phyloP scores from a whole-genome alignment of 2,113 vertebrate species.

The Sebastes schlegelii region DNA sequence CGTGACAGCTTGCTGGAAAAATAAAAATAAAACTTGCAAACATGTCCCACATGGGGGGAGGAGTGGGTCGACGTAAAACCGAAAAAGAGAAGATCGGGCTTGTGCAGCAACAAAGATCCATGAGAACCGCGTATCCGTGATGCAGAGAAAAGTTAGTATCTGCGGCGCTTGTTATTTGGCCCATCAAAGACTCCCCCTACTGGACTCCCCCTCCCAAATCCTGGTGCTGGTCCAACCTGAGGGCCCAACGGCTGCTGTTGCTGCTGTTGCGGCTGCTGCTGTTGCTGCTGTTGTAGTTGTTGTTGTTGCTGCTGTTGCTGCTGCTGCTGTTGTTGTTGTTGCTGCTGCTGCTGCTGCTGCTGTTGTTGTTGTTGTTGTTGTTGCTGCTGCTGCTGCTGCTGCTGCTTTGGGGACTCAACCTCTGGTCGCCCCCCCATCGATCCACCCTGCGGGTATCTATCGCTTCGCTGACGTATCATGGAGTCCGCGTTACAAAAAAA shows the following conservation, averaged over 20 bases:
- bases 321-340: background rate
- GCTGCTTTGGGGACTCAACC: constrained; percentile 90
- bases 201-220: constrained; percentile 93
- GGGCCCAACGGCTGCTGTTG: constrained; percentile 75
- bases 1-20: background rate
- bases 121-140: background rate
- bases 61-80: background rate
- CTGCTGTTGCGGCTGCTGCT: constrained; percentile 47
- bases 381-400: constrained; percentile 19
- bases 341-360: constrained; percentile 42
- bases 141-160: constrained; percentile 84
- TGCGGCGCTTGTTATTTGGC: constrained; percentile 95
- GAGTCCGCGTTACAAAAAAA: background rate
- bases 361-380: constrained; percentile 36
- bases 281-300: constrained; percentile 44
- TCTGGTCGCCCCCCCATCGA: constrained; percentile 89
- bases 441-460: constrained; percentile 90
- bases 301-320: constrained; percentile 6
- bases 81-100: background rate
- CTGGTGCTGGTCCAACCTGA: constrained; percentile 88
- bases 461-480: constrained; percentile 87
- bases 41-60: background rate
- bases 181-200: constrained; percentile 92
- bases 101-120: background rate
- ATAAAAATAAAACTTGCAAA: background rate